phyloP scores from a whole-genome alignment of 2,797 vertebrate genomes.

The Notolepis coatsorum region DNA sequence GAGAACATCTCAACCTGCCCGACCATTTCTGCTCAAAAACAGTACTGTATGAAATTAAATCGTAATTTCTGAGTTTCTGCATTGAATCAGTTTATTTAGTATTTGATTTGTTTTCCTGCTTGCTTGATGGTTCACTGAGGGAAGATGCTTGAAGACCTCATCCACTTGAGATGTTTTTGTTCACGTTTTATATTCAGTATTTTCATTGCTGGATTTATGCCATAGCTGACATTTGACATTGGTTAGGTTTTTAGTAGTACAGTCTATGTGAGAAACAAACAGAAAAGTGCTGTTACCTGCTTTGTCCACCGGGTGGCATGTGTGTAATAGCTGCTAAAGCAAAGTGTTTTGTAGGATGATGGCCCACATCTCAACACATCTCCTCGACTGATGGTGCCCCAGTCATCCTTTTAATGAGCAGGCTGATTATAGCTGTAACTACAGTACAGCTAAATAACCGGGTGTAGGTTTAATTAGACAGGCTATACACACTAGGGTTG shows the following conservation, averaged over 20 bases:
- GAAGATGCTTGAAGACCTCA: neutral
- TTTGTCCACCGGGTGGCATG: constrained; percentile 60
- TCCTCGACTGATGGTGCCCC: no score
- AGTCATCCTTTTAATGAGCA: no score
- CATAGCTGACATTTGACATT: neutral
- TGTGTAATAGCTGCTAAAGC: constrained; percentile 17
- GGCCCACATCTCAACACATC: neutral
- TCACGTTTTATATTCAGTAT: neutral
- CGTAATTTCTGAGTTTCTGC: constrained; percentile 3
- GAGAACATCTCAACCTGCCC: neutral
- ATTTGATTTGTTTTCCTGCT: neutral
- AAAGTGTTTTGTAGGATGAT: neutral
- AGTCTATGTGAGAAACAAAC: neutral
- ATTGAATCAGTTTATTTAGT: no score
- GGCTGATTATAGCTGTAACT: no score
- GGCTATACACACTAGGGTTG: no score
- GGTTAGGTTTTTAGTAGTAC: no score
- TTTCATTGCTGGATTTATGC: neutral
- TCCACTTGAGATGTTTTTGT: neutral
- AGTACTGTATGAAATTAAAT: no score
- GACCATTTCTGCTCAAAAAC: constrained; percentile 10
- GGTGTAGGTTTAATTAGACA: no score
- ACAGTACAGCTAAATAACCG: no score
- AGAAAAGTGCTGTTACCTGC: constrained; percentile 40
- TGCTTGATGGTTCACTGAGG: no score